A percentile compares a stretch with the other conserved stretches of the same genome.
Conservation (phyloP, 2,113 vertebrate species). For the Enhydra lutris region DNA sequence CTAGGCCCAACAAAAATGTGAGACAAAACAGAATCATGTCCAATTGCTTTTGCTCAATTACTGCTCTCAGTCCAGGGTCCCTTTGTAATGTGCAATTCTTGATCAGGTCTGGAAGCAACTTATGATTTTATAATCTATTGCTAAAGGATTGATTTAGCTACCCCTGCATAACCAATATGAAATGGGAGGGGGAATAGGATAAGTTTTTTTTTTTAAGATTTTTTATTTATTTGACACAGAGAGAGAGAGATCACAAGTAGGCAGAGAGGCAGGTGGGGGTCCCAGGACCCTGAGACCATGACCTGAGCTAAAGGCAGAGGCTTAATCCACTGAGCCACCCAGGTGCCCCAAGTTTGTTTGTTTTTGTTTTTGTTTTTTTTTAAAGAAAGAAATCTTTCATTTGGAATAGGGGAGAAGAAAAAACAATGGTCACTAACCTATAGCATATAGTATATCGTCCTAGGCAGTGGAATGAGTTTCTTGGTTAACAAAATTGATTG, state of each 20-base stretch:
- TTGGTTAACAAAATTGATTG: background rate
- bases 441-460: background rate
- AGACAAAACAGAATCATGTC: background rate
- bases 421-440: background rate
- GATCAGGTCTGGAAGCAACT: background rate
- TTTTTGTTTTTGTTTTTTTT: background rate
- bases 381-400: background rate
- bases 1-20: background rate
- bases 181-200: background rate
- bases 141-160: background rate
- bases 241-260: no score
- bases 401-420: slow-evolving; percentile 34
- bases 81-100: background rate
- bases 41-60: background rate
- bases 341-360: no score
- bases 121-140: background rate
- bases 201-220: background rate
- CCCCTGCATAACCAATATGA: background rate
- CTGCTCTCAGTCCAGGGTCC: background rate
- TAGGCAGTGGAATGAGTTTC: background rate
- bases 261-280: no score
- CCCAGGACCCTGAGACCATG: no score
- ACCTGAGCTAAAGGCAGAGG: no score
- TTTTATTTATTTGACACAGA: no score
- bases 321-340: no score